Evolutionary conservation across 30 jellyfish, hydroid and myxozoan genomes (phyloP), one percentile per base, ranked within the genome.

Genomic region (Aurelia aurita): DNA sequence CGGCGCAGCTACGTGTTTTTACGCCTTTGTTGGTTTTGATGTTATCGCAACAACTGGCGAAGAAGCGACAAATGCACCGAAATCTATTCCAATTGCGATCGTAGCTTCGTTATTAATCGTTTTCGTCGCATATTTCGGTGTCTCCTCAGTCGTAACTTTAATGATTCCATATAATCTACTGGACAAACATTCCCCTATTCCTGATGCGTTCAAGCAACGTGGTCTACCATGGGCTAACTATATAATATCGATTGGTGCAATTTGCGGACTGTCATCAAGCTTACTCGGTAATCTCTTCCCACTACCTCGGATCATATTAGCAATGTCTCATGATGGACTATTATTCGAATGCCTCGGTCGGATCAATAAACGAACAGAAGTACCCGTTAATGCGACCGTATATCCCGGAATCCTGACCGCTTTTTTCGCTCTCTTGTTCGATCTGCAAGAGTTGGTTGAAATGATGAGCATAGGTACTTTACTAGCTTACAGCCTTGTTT

Each of bases 21-120:
- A 96, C 84, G 99, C 99, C 35, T 96, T 96, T 73, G 99, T 96
- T 44, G 99, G 99, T 22, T 96, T 96, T 43, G 99, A 96, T 61
- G 96, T 96, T 45, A 96, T 96, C 65, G 99, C 99, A 32, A 96
- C 99, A 14, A 96, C 99, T 26, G 99, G 99, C 80, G 99, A 96
- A 72, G 99, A 96, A 58, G 98, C 99, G 73, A 87, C 90, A 13
- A 87, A 96, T 77, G 97, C 99, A 5, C 83, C 98, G 22, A 96
- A 96, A 66, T 96, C 99, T 29, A 96, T 96, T 57, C 99, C 99
- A 1, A 80, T 85, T 14, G 99, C 99, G 4, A 96, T 96, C 69
- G 97, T 96, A 4, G 98, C 97, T 16, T 90, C 99, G 28, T 80
- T 96, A 18, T 78, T 90, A 9, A 87, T 96, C 47, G 97, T 96